Base-by-base conservation (phyloP, 2,888 invertebrate genomes). In the Apotomis capreana region DNA sequence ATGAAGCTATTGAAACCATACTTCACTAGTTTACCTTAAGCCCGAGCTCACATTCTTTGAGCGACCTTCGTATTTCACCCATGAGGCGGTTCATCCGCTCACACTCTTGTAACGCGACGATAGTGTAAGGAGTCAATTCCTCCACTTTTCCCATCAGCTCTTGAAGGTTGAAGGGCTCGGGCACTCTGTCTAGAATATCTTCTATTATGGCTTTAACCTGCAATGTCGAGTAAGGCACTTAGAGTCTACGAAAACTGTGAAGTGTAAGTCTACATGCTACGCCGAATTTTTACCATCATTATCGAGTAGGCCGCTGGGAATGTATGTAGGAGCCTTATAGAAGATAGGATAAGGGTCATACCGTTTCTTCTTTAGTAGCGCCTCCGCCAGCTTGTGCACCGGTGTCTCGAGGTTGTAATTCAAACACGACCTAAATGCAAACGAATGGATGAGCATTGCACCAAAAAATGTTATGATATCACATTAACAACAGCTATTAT, bases 81-180 rank as follows among this genome's bases (percentile, higher is more conserved):
- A 97, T 97, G 6, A 99, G 94, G 52, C 94, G 94, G 87, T 99
- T 99, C 98, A 99, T 98, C 57, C 98, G 94, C 87, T 99, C 98
- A 86, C 98, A 98, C 89, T 99, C 99, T 77, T 99, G 98, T 79
- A 98, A 95, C 0, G 97, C 97, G 0, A 99, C 99, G 67, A 98
- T 97, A 0, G 97, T 96, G 85, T 95, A 99, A 0, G 99, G 99
- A 3, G 97, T 97, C 75, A 97, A 94, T 81, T 99, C 98, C 87
- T 98, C 98, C 4, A 96, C 95, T 86, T 97, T 97, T 0, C 95
- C 95, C 95, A 97, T 96, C 82, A 99, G 94, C 84, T 99, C 99
- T 0, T 91, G 84, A 80, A 99, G 95, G 83, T 97, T 97, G 87
- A 98, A 99, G 68, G 96, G 96, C 74, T 98, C 97, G 0, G 98